phyloP scores from a whole-genome alignment of 2,888 invertebrate genomes.

The Drosophila putrida region DNA sequence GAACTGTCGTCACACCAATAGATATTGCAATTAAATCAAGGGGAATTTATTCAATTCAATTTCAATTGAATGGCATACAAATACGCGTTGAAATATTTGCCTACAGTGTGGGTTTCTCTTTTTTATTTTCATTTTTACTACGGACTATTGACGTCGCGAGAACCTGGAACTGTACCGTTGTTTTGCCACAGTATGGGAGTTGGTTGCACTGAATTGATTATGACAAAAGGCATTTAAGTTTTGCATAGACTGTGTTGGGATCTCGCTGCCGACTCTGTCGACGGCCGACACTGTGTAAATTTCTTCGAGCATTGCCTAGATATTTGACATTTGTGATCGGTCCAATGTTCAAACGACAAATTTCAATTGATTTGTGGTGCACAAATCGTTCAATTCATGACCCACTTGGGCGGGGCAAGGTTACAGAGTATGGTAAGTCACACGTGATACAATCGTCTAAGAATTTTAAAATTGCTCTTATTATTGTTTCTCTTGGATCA shows the following conservation, averaged over 20 bases:
- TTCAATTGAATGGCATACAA: slow-evolving; percentile 74
- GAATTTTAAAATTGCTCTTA: slow-evolving; percentile 43
- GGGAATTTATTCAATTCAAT: slow-evolving; percentile 79
- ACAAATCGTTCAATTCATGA: slow-evolving; percentile 20
- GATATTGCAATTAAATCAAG: slow-evolving; percentile 76
- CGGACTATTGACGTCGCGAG: slow-evolving; percentile 25
- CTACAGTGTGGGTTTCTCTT: slow-evolving; percentile 32
- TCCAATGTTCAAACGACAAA: slow-evolving; percentile 71
- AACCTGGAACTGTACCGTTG: neutral
- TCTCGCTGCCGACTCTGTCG: slow-evolving; percentile 51
- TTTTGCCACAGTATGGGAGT: slow-evolving; percentile 3
- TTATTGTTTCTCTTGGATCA: slow-evolving; percentile 6
- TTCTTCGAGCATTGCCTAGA: slow-evolving; percentile 64
- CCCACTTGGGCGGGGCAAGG: slow-evolving; percentile 4
- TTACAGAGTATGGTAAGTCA: neutral
- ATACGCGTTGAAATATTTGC: slow-evolving; percentile 56
- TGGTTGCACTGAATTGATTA: slow-evolving; percentile 62
- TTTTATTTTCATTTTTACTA: slow-evolving; percentile 12
- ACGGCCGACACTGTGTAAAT: slow-evolving; percentile 63
- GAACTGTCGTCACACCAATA: slow-evolving; percentile 65
- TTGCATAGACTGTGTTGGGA: slow-evolving; percentile 44
- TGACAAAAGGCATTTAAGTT: slow-evolving; percentile 44
- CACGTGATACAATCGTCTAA: slow-evolving; percentile 48
- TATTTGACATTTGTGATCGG: slow-evolving; percentile 63
- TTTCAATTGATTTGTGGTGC: slow-evolving; percentile 71